phyloP scores from a whole-genome alignment of 2,888 invertebrate genomes.

The Drosophila prostipennis region DNA sequence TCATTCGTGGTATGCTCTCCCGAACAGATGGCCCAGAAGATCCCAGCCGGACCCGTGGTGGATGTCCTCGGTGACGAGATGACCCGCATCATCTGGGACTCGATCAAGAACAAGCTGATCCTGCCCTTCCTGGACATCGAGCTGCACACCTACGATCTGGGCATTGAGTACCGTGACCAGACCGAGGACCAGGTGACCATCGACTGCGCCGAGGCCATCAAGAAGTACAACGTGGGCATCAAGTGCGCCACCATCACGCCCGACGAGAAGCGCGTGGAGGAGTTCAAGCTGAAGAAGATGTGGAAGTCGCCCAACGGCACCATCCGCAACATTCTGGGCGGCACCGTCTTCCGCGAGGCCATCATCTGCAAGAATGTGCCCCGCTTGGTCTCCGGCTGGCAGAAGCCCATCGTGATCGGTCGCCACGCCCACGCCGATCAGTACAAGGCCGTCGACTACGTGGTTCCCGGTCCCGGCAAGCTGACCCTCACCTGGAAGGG shows the following conservation, averaged over 20 bases:
- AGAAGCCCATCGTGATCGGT: conserved; percentile 98
- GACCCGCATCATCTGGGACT: conserved; percentile 99
- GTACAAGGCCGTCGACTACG: conserved; percentile 98
- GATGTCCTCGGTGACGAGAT: conserved; percentile 98
- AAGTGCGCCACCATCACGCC: conserved; percentile 99
- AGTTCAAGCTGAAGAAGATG: conserved; percentile 94
- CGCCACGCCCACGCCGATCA: conserved; percentile 99
- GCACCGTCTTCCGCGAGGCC: conserved; percentile 90
- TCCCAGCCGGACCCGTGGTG: conserved; percentile 94
- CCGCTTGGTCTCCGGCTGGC: conserved; percentile 97
- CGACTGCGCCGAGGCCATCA: conserved; percentile 98
- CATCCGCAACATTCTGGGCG: conserved; percentile 94
- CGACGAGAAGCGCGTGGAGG: conserved; percentile 97
- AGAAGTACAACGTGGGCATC: conserved; percentile 98
- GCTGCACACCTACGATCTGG: conserved; percentile 96
- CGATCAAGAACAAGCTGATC: conserved; percentile 98
- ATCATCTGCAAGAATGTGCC: conserved; percentile 97
- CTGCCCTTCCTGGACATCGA: conserved; percentile 98
- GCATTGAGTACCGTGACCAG: conserved; percentile 96
- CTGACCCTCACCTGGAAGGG: conserved; percentile 91
- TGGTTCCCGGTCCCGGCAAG: conserved; percentile 95
- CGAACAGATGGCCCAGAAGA: conserved; percentile 85
- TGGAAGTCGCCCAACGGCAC: conserved; percentile 96
- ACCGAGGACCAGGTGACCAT: conserved; percentile 98
- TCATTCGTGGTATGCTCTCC: conserved; percentile 43